Evolutionary conservation across 2,888 invertebrate species (phyloP), one percentile per base, ranked within the genome.

Genomic region (Cataglyphis livida): DNA sequence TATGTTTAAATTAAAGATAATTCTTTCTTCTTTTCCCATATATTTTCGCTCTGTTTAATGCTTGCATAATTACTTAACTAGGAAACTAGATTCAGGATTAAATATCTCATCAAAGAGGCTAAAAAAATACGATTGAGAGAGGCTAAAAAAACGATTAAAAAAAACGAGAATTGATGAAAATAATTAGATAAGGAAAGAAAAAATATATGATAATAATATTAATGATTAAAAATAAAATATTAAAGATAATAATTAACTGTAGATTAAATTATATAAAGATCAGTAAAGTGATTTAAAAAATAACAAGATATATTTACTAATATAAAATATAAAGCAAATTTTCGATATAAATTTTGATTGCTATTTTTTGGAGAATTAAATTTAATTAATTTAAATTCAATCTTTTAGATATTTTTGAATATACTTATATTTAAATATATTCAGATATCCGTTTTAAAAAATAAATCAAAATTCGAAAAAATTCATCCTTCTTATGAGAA

Each of bases 11-110:
- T 73, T 73, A 28, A 41, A 41, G 1, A 59, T 12, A 35, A 35
- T 28, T 73, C 28, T 4, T 7, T 73, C 18, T 9, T 71, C 15
- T 4, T 2, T 12, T 2, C 6, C 15, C 61, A n/a, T 51, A 51
- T 6, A 28, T 73, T 73, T 61, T 38, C n/a, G 73, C 73, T 73
- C 73, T 73, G 61, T 73, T 73, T 61, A n/a, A 41, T 41, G n/a
- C 41, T 57, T 12, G 25, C 61, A 61, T 59, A n/a, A 15, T 59
- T 1, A n/a, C 18, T 73, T 73, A 41, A 41, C 25, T n/a, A 73
- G 25, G 25, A 25, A 71, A 15, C 10, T 38, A 21, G 18, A 73
- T 25, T 73, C 12, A 21, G 3, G 15, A 48, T 1, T 32, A 41
- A 64, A 44, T 61, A 32, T 38, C 3, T 38, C 10, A 25, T 7